Conservation (phyloP, 1,140 invertebrate species). For the Drosophila paulistorum region DNA sequence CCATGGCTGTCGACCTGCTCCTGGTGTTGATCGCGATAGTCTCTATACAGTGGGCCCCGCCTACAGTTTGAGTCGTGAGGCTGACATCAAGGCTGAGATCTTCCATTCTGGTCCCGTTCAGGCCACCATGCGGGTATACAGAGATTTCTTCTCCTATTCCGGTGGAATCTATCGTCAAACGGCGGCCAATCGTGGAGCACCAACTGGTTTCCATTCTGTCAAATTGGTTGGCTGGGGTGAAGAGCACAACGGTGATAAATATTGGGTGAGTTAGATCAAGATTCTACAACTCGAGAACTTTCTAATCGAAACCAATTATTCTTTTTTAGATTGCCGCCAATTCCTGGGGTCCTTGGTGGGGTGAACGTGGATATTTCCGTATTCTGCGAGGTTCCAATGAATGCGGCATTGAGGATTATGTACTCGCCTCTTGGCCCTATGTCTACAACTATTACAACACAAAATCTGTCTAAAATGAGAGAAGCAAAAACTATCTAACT, state of each 20-base stretch:
- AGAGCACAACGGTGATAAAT: constrained; percentile 88
- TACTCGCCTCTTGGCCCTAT: constrained; percentile 90
- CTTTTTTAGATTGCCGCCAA: constrained; percentile 91
- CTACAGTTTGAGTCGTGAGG: constrained; percentile 90
- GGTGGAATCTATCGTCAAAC: constrained; percentile 91
- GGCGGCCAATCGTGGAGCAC: constrained; percentile 84
- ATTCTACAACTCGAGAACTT: not conserved
- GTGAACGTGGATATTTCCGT: constrained; percentile 93
- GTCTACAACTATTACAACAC: constrained; percentile 83
- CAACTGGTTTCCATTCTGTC: constrained; percentile 93
- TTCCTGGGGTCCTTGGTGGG: constrained; percentile 95
- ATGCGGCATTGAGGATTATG: constrained; percentile 93
- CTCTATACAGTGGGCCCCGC: constrained; percentile 92
- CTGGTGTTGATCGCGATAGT: constrained; percentile 84
- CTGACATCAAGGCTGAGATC: constrained; percentile 96
- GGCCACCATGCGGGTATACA: constrained; percentile 94
- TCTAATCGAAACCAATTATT: not conserved
- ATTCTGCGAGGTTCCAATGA: constrained; percentile 92
- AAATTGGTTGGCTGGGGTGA: constrained; percentile 96
- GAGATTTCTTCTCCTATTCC: constrained; percentile 95
- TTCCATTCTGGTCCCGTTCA: constrained; percentile 96
- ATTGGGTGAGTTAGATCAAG: constrained; percentile 89
- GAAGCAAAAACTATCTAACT: not conserved
- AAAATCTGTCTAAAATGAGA: constrained; percentile 39
- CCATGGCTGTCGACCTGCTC: constrained; percentile 84